A percentile compares a stretch with the other conserved stretches of the same genome.
Conservation (phyloP, 1,140 invertebrate genomes). For the Platorchestia sp. region DNA sequence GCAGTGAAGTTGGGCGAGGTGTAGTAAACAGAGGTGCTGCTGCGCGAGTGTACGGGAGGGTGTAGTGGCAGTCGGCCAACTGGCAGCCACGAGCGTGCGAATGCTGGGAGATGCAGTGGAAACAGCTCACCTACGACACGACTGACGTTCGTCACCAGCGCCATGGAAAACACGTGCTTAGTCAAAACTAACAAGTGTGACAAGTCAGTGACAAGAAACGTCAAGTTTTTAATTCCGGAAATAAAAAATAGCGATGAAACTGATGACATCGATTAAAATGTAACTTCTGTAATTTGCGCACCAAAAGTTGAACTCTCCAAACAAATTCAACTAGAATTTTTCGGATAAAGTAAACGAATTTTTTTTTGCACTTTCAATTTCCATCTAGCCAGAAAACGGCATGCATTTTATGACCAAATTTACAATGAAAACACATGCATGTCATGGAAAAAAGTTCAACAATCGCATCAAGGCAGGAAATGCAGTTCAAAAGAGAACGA, state of each 20-base stretch:
- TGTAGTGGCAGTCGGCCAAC: background rate
- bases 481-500: background rate
- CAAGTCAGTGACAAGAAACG: background rate
- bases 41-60: background rate
- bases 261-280: background rate
- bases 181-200: background rate
- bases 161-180: background rate
- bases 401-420: background rate
- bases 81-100: background rate
- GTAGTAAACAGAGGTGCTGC: background rate
- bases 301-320: background rate
- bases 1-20: background rate
- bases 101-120: background rate
- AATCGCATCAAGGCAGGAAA: background rate
- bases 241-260: too few relatives aligned
- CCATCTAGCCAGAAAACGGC: too few relatives aligned
- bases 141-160: background rate
- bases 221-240: background rate
- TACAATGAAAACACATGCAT: background rate
- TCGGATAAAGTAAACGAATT: background rate
- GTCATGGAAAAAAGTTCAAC: background rate
- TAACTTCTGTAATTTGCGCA: background rate
- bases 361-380: too few relatives aligned
- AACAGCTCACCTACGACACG: background rate
- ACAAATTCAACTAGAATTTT: background rate